These are phyloP conservation scores for Cirrhinus molitorella DNA, from an alignment of 2,797 vertebrate species.

Conservation along the genomic window DNA sequence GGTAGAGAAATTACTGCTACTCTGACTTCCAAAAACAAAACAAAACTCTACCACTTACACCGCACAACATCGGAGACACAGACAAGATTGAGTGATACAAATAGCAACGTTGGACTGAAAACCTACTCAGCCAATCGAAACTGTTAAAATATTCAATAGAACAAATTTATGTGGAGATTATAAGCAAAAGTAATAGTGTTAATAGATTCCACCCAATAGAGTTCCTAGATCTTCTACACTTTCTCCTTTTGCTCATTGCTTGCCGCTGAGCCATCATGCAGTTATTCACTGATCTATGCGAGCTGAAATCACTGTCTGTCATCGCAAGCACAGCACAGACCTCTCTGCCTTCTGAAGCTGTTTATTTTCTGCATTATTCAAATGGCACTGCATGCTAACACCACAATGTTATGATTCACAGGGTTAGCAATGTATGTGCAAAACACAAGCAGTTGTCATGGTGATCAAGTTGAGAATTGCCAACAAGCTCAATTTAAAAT, in stretches of 20 bases:
- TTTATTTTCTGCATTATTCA: conserved; percentile 39
- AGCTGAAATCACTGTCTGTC: conserved; percentile 17
- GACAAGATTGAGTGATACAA: not conserved
- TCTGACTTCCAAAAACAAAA: not conserved
- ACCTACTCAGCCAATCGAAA: not conserved
- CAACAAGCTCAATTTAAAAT: not conserved
- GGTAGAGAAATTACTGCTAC: not conserved
- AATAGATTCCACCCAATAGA: not conserved
- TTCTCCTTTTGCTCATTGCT: conserved; percentile 34
- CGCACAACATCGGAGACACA: not conserved
- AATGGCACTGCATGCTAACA: conserved; percentile 47
- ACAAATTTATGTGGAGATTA: not conserved
- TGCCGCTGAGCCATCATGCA: conserved; percentile 12
- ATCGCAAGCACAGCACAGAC: not conserved
- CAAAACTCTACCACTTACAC: not conserved
- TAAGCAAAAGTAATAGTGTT: not conserved
- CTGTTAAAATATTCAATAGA: not conserved
- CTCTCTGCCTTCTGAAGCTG: conserved; percentile 34
- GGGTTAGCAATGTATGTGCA: conserved; percentile 16
- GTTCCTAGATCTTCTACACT: conserved; percentile 26
- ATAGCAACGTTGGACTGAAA: not conserved
- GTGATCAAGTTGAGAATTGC: not conserved
- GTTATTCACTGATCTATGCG: conserved; percentile 27
- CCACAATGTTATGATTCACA: conserved; percentile 21
- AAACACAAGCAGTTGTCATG: conserved; percentile 17